Conservation (phyloP, 2,888 invertebrate species). For the Cheiracanthium punctorium region DNA sequence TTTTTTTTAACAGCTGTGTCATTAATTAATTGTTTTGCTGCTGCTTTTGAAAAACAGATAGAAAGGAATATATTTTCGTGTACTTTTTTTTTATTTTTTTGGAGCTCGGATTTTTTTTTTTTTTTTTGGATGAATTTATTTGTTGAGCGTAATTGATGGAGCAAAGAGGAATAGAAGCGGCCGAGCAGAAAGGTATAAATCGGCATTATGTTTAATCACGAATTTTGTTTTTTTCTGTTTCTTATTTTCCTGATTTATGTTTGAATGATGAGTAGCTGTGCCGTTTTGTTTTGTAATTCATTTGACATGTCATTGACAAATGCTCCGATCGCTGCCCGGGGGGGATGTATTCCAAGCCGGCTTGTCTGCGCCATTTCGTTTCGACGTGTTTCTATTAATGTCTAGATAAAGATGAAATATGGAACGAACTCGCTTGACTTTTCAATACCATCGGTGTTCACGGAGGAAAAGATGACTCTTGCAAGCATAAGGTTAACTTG, state of each 20-base stretch:
- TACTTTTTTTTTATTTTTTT: no score
- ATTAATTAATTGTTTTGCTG: constrained; percentile 60
- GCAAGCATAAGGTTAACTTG: no score
- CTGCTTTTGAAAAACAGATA: not conserved
- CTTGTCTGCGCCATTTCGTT: no score
- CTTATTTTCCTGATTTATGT: not conserved
- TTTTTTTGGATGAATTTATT: constrained; percentile 60
- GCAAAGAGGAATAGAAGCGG: not conserved
- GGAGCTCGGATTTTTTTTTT: constrained; percentile 41
- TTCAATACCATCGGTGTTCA: no score
- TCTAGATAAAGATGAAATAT: no score
- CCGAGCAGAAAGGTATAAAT: constrained; percentile 12
- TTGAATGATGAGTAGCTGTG: not conserved
- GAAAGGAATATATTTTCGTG: constrained; percentile 28
- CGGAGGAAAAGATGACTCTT: no score
- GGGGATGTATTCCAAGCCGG: not conserved
- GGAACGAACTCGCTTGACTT: no score
- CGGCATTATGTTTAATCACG: constrained; percentile 16
- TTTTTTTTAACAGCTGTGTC: not conserved
- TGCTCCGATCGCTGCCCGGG: not conserved
- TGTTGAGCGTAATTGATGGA: constrained; percentile 42
- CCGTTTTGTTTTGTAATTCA: not conserved
- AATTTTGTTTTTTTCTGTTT: not conserved
- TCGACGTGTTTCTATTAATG: no score
- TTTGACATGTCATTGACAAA: not conserved